Conservation (phyloP, 2,888 invertebrate species). For the Sympetrum striolatum region DNA sequence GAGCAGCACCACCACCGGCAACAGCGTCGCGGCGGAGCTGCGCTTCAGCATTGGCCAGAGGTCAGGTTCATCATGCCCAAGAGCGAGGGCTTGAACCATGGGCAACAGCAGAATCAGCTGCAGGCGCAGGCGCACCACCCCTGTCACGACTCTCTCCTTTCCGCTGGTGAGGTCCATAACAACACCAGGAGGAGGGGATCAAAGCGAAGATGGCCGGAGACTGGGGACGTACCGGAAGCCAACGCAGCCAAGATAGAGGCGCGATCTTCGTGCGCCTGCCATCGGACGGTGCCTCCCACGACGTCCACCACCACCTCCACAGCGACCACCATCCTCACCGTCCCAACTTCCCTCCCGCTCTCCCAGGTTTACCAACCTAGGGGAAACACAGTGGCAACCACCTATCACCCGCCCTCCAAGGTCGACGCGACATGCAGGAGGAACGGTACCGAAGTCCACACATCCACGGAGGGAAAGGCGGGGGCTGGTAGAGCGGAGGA, state of each 20-base stretch:
- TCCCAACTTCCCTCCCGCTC: conserved; percentile 57
- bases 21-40: not conserved
- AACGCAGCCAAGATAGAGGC: conserved; percentile 15
- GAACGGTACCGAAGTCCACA: not conserved
- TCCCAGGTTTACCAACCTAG: conserved; percentile 55
- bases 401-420: conserved; percentile 55
- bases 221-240: not conserved
- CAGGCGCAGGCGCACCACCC: not conserved
- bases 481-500: not conserved
- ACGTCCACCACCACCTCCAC: conserved; percentile 56
- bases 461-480: not conserved
- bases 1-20: conserved; percentile 27
- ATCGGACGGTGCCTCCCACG: conserved; percentile 51
- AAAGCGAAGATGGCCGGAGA: conserved; percentile 52
- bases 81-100: not conserved
- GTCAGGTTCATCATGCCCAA: conserved; percentile 35
- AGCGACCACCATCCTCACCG: conserved; percentile 57
- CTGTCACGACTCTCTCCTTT: not conserved
- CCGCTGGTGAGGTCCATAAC: conserved; percentile 46
- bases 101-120: not conserved
- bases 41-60: conserved; percentile 6
- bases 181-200: conserved; percentile 55
- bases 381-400: conserved; percentile 56
- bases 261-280: conserved; percentile 21
- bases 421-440: conserved; percentile 51